phyloP scores from a whole-genome alignment of 2,113 vertebrate genomes.

The Engraulis encrasicolus region DNA sequence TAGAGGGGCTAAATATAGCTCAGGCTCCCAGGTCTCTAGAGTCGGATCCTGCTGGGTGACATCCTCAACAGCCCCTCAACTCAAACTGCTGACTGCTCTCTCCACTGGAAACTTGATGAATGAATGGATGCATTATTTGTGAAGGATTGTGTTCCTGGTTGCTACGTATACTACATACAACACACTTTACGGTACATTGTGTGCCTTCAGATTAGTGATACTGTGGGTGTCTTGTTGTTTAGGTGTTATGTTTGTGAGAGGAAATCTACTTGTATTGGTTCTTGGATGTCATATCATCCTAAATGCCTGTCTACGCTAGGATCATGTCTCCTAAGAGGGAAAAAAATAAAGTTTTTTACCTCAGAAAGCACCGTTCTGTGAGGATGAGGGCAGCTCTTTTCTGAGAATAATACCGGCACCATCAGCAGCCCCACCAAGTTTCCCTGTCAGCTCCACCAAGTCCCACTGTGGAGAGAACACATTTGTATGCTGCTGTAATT shows the following conservation, averaged over 20 bases:
- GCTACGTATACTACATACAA: background rate
- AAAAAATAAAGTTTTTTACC: background rate
- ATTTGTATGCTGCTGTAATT: background rate
- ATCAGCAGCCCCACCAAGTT: background rate
- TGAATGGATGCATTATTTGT: background rate
- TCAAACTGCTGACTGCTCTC: background rate
- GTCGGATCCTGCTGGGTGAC: background rate
- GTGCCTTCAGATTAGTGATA: background rate
- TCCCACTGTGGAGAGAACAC: background rate
- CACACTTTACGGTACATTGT: background rate
- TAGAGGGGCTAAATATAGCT: background rate
- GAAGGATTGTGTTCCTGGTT: too few relatives aligned
- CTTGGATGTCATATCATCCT: background rate
- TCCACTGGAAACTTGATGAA: background rate
- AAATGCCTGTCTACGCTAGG: background rate
- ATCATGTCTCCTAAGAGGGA: background rate
- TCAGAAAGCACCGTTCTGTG: background rate
- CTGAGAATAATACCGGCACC: background rate
- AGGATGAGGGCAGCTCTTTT: background rate
- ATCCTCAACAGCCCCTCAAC: background rate
- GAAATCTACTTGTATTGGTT: background rate
- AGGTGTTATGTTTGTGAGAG: background rate
- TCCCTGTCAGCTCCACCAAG: background rate
- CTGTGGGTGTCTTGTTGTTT: background rate
- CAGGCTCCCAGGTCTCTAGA: background rate